Evolutionary conservation across 2,113 vertebrate species (phyloP).

Genomic region (Pachypanchax playfairii): DNA sequence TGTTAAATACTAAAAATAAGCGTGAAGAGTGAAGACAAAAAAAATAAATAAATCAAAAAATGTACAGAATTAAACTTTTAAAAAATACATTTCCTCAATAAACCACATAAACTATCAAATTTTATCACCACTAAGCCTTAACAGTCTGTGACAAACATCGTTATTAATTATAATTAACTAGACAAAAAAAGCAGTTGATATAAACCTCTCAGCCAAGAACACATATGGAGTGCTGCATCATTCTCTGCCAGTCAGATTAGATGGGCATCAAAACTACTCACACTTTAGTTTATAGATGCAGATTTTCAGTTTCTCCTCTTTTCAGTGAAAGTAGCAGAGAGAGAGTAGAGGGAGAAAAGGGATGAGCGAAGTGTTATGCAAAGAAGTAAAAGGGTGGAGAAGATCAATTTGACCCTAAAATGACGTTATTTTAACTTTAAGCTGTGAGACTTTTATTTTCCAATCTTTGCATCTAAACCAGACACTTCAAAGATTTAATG

Average conservation of each 20-base stretch:
- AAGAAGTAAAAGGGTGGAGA: conserved; percentile 34
- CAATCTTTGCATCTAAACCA: neutral
- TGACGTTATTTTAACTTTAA: neutral
- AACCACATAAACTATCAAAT: conserved; percentile 36
- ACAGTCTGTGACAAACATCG: conserved; percentile 35
- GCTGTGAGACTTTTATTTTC: neutral
- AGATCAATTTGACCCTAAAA: conserved; percentile 39
- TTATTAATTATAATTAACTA: conserved; percentile 47
- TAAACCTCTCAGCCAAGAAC: conserved; percentile 37
- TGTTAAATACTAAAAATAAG: too few relatives aligned
- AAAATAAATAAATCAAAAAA: too few relatives aligned
- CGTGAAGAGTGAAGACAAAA: too few relatives aligned
- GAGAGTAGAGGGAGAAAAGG: conserved; percentile 33
- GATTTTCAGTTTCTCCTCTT: conserved; percentile 36
- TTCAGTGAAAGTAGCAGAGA: conserved; percentile 41
- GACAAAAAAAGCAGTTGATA: conserved; percentile 17
- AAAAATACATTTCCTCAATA: neutral
- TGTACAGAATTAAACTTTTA: neutral
- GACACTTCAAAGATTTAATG: neutral
- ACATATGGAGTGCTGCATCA: conserved; percentile 36
- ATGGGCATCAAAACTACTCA: conserved; percentile 38
- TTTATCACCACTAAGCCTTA: conserved; percentile 29
- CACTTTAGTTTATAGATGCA: conserved; percentile 30
- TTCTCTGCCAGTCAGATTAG: conserved; percentile 54
- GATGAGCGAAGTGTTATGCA: conserved; percentile 38